Evolutionary conservation across 2,888 invertebrate species (phyloP), one percentile per base, ranked within the genome.

Genomic region (Luperina testacea): DNA sequence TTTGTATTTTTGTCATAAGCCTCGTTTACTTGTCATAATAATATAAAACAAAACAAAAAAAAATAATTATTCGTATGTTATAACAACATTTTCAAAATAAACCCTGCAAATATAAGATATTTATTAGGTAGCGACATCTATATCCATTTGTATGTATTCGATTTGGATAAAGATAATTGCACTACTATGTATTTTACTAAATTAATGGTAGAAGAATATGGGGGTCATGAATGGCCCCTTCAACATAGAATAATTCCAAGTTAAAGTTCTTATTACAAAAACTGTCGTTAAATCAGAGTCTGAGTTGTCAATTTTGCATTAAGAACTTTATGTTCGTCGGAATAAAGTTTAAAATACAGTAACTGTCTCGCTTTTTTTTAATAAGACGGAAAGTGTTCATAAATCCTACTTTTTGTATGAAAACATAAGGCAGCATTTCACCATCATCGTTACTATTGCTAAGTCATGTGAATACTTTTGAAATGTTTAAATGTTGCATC

Each of bases 1-100:
- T 75, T 85, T 82, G 71, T 86, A 77, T 72, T 57, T 78, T 75
- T 83, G 81, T 88, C 88, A 84, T 85, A 85, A 84, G 88, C 81
- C 85, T 86, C 84, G 75, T 82, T 75, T 78, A 79, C 77, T 73
- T 70, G 68, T 80, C 74, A 85, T 72, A 72, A 85, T 72, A 72
- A 61, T 63, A 69, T 63, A 64, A 73, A 83, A 69, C 0, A 72
- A 71, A 42, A 42, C 17, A 57, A 72, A 61, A 72, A 61, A 27
- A 57, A 70, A n/a, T n/a, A 38, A 4, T 4, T 45, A 57, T 17
- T 73, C 48, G 13, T 13, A 48, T 38, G 15, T 45, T 48, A 53
- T 2, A 51, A 59, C 32, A 59, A 32, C 20, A 24, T 67, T 78
- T 63, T 78, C 17, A 59, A 11, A 61, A 72, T 27, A 53, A 69